Conservation (phyloP, 2,888 invertebrate genomes). For the Rhabditophanes sp. region DNA sequence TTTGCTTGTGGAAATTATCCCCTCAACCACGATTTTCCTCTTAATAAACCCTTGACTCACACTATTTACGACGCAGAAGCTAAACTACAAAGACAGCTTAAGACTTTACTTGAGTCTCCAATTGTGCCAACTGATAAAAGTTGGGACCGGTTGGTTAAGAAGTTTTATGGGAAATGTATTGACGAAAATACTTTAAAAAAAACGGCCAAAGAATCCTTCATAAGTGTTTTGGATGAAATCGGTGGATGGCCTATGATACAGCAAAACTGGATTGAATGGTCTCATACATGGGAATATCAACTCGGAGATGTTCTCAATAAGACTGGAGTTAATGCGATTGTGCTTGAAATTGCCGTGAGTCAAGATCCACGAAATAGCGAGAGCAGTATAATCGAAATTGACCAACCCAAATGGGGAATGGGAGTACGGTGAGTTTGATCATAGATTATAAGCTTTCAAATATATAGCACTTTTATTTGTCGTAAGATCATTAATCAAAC, state of each 20-base stretch:
- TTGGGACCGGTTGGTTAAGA: slow-evolving; percentile 31
- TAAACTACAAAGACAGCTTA: slow-evolving; percentile 23
- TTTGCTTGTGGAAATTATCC: slow-evolving; percentile 41
- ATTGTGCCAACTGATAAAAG: slow-evolving; percentile 14
- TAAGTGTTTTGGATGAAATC: slow-evolving; percentile 22
- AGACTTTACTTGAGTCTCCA: slow-evolving; percentile 20
- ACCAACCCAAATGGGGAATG: slow-evolving; percentile 39
- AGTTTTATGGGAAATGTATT: slow-evolving; percentile 35
- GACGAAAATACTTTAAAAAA: slow-evolving; percentile 22
- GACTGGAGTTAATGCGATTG: slow-evolving; percentile 32
- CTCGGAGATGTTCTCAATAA: slow-evolving; percentile 28
- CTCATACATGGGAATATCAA: slow-evolving; percentile 28
- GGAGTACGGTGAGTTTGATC: too few species aligned
- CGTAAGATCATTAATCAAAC: too few species aligned
- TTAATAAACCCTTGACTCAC: slow-evolving; percentile 31
- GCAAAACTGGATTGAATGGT: slow-evolving; percentile 25
- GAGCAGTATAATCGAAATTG: slow-evolving; percentile 16
- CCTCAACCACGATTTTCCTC: slow-evolving; percentile 26
- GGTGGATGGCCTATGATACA: slow-evolving; percentile 43
- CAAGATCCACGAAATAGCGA: slow-evolving; percentile 39
- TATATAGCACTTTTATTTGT: too few species aligned
- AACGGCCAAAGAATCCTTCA: slow-evolving; percentile 20
- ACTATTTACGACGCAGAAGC: slow-evolving; percentile 34
- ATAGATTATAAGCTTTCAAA: too few species aligned
- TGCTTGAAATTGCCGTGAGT: slow-evolving; percentile 35